Conservation (phyloP, 2,113 vertebrate genomes). For the Colaptes auratus region DNA sequence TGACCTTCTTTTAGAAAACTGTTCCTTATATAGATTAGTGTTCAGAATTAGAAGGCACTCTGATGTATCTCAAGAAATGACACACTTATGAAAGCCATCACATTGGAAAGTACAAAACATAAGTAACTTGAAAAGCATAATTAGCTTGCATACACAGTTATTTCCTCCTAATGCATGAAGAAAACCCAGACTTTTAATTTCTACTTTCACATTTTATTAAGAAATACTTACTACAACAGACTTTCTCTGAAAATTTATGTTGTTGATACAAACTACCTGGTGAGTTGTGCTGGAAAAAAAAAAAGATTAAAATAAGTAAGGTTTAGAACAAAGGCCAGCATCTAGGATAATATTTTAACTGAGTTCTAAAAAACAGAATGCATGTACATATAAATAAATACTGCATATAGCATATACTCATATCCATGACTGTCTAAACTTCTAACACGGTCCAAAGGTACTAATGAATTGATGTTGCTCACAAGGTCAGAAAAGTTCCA, state of each 20-base stretch:
- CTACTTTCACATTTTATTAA: constrained; percentile 10
- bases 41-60: neutral
- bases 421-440: neutral
- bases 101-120: neutral
- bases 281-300: constrained; percentile 86
- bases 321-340: neutral
- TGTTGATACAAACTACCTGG: constrained; percentile 98
- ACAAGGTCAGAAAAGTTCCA: neutral
- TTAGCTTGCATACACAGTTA: neutral
- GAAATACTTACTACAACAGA: constrained; percentile 94
- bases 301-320: neutral
- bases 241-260: constrained; percentile 98
- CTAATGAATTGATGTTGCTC: neutral
- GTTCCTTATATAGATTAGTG: neutral
- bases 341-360: neutral
- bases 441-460: neutral
- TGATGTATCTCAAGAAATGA: neutral
- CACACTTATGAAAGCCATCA: neutral
- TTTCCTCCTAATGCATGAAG: neutral
- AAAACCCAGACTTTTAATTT: neutral
- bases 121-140: neutral
- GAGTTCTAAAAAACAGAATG: neutral
- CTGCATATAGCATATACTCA: neutral
- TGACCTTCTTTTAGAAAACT: neutral
- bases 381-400: neutral